Percentiles rank a stretch among this genome's conserved stretches.
These are phyloP conservation scores for Brachionus koreanus DNA, from an alignment of 1,140 invertebrate genomes.

Conservation along the genomic window DNA sequence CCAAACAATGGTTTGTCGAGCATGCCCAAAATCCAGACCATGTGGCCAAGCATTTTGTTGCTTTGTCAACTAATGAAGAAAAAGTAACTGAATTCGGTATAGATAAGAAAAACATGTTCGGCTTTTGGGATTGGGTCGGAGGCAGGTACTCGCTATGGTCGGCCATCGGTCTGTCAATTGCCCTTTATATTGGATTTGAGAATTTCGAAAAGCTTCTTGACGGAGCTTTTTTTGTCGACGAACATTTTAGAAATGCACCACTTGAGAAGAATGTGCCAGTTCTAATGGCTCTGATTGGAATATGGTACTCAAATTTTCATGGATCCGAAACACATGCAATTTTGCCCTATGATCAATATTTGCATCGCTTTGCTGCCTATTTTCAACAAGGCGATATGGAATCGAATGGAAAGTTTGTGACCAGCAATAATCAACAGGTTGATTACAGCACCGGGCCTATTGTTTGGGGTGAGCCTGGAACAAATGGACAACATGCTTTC, in stretches of 20 bases:
- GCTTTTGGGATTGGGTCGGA: slow-evolving; percentile 99
- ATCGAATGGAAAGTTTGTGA: slow-evolving; percentile 93
- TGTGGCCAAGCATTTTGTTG: slow-evolving; percentile 95
- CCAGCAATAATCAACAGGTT: slow-evolving; percentile 70
- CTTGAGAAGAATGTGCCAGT: slow-evolving; percentile 95
- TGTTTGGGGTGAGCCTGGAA: slow-evolving; percentile 94
- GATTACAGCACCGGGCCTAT: slow-evolving; percentile 82
- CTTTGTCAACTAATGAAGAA: slow-evolving; percentile 84
- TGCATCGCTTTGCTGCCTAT: slow-evolving; percentile 97
- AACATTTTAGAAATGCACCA: slow-evolving; percentile 82
- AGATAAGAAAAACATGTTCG: slow-evolving; percentile 95
- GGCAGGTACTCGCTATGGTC: slow-evolving; percentile 97
- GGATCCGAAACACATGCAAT: slow-evolving; percentile 90
- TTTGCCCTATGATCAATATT: slow-evolving; percentile 90
- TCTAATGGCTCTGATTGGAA: slow-evolving; percentile 82
- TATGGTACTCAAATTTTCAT: slow-evolving; percentile 95
- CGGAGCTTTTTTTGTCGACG: slow-evolving; percentile 88
- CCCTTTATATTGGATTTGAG: slow-evolving; percentile 84
- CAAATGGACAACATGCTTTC: slow-evolving; percentile 80
- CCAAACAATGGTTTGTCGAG: slow-evolving; percentile 87
- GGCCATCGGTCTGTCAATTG: slow-evolving; percentile 93
- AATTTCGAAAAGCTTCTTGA: slow-evolving; percentile 87
- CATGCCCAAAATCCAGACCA: slow-evolving; percentile 75
- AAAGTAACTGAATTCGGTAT: slow-evolving; percentile 95
- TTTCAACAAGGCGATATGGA: slow-evolving; percentile 99